Evolutionary conservation across 2,113 vertebrate genomes (phyloP), one percentile per base, ranked within the genome.

Genomic region (Holacanthus passer): DNA sequence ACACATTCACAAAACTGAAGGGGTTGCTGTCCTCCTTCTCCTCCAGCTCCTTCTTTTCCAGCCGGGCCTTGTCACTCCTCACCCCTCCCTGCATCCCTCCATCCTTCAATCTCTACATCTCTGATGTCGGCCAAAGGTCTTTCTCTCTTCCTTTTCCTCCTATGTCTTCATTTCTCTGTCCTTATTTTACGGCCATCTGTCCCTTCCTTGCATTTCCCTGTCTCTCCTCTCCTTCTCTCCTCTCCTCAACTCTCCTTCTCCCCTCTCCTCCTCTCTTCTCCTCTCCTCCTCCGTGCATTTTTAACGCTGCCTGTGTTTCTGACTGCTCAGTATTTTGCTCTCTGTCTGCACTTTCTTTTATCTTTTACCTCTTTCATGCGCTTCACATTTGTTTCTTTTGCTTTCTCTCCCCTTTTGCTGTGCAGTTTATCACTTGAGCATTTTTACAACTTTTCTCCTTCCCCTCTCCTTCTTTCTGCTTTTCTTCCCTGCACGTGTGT

Each of bases 41-140:
- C 43, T 77, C 62, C 77, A 29, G 41, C 72, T 60, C 62, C 76
- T 63, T n/a, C 73, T 79, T 67, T 72, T 76, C 79, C 86, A 82
- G 62, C 71, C 37, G 29, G 74, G 37, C 63, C 76, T 74, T 10
- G 32, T 85, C 83, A 81, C 86, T 83, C 81, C 62, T 77, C 73
- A 52, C 78, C 72, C n/a, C 58, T 63, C 83, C 73, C 52, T 60
- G 27, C 59, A 71, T 88, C 72, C 68, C 66, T 75, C 56, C 60
- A 85, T 81, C 82, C 72, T 48, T 70, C 79, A 20, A 32, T 69
- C 63, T 53, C 62, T 64, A 16, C 60, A 35, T 77, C 74, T 79
- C 67, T 65, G 56, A 53, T 81, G 67, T 81, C 32, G 19, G 31
- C 82, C 81, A 78, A 74, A 81, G 56, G 66, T 64, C 67, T 47